phyloP scores from a whole-genome alignment of 2,888 invertebrate species.

The Trachelus tabidus region DNA sequence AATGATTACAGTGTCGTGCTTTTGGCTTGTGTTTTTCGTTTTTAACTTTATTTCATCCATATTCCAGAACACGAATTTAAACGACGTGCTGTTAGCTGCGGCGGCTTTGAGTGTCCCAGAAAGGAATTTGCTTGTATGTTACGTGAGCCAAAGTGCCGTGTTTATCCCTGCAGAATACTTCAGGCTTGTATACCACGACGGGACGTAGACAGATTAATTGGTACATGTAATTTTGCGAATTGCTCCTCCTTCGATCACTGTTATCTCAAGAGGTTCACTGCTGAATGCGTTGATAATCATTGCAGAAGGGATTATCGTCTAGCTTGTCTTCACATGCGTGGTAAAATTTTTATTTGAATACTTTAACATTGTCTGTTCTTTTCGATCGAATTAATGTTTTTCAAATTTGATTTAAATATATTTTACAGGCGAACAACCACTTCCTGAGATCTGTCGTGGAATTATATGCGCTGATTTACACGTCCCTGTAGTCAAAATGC shows the following conservation, averaged over 20 bases:
- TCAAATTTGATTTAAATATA: neutral
- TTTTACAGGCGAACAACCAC: neutral
- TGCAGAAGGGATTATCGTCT: neutral
- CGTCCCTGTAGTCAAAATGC: neutral
- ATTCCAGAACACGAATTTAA: neutral
- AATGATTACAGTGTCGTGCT: neutral
- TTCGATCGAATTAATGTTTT: neutral
- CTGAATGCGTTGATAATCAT: neutral
- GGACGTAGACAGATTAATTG: neutral
- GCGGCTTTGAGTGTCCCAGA: neutral
- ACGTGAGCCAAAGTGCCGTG: neutral
- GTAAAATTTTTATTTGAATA: neutral
- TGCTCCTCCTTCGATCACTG: neutral
- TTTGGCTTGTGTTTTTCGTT: neutral
- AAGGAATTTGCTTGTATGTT: neutral
- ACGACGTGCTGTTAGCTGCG: neutral
- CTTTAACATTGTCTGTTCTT: neutral
- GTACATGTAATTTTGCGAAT: neutral
- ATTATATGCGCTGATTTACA: neutral
- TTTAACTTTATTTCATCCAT: neutral
- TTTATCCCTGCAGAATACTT: neutral
- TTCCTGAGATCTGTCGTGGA: neutral
- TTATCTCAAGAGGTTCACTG: neutral
- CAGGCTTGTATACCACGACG: neutral
- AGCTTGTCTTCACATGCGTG: neutral